Evolutionary conservation across 2,888 invertebrate genomes (phyloP).

Genomic region (Celastrina argiolus): DNA sequence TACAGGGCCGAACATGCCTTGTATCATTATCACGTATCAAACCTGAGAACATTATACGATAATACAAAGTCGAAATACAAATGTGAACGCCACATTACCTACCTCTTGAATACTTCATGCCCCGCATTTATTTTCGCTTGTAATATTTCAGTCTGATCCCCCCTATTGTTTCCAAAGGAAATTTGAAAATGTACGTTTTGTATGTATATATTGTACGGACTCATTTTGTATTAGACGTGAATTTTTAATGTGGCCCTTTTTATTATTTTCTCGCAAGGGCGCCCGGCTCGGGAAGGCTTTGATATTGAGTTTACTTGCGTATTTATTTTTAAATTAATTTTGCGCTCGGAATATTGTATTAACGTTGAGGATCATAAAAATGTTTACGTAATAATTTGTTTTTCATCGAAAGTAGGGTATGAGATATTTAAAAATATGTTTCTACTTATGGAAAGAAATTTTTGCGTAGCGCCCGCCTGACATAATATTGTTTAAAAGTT

Average conservation of each 20-base stretch:
- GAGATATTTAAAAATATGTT: neutral
- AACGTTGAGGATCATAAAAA: neutral
- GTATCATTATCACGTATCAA: too few relatives aligned
- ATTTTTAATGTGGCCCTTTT: slow-evolving; percentile 20
- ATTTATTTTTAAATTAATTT: slow-evolving; percentile 19
- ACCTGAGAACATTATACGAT: neutral
- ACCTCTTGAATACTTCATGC: slow-evolving; percentile 72
- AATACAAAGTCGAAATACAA: neutral
- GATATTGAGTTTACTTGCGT: slow-evolving; percentile 12
- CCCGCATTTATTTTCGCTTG: slow-evolving; percentile 76
- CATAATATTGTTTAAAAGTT: too few relatives aligned
- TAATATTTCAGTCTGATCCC: slow-evolving; percentile 73
- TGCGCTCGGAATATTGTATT: slow-evolving; percentile 14
- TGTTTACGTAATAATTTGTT: slow-evolving; percentile 5
- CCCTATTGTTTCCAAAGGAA: slow-evolving; percentile 63
- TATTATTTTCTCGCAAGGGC: slow-evolving; percentile 17
- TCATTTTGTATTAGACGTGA: slow-evolving; percentile 44
- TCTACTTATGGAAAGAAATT: neutral
- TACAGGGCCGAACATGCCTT: too few relatives aligned
- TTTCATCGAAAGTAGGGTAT: neutral
- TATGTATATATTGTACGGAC: slow-evolving; percentile 40
- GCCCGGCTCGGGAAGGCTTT: slow-evolving; percentile 1
- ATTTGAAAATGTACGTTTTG: slow-evolving; percentile 21
- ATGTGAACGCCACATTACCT: slow-evolving; percentile 64
- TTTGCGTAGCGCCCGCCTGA: too few relatives aligned